Evolutionary conservation across 2,797 vertebrate species (phyloP).

Genomic region (Spinus olivaceus): DNA sequence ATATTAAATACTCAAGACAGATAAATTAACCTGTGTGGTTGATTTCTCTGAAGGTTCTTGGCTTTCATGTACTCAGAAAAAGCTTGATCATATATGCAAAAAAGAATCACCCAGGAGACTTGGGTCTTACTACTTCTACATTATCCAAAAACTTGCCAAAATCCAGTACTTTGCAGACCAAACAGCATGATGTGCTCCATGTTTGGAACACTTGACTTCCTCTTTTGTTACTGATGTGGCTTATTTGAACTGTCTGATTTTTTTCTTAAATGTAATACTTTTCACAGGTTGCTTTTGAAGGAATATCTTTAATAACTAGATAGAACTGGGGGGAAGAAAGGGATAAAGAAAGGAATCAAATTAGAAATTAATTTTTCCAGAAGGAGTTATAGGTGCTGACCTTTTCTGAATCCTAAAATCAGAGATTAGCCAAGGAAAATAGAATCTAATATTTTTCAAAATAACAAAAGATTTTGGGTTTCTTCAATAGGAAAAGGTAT

Average conservation of each 20-base stretch:
- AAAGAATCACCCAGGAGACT: neutral
- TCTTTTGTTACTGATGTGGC: neutral
- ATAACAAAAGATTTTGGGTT: neutral
- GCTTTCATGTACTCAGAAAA: neutral
- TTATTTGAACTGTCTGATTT: neutral
- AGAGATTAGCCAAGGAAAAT: neutral
- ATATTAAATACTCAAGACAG: neutral
- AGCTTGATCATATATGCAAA: neutral
- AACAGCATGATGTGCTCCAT: neutral
- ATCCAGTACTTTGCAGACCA: neutral
- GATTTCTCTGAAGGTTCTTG: neutral
- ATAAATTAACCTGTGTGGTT: neutral
- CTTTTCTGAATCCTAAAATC: neutral
- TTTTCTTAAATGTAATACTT: neutral
- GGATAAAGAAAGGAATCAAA: neutral
- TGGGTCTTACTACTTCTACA: neutral
- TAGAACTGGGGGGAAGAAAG: fast-evolving
- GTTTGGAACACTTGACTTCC: neutral
- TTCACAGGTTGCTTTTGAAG: neutral
- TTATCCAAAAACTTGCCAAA: neutral
- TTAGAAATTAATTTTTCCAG: neutral
- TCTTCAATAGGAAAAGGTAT: neutral
- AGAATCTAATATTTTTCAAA: neutral
- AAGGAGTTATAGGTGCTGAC: neutral
- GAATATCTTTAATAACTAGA: neutral